phyloP scores from a whole-genome alignment of 1,140 invertebrate species.

The Heliconius congener region DNA sequence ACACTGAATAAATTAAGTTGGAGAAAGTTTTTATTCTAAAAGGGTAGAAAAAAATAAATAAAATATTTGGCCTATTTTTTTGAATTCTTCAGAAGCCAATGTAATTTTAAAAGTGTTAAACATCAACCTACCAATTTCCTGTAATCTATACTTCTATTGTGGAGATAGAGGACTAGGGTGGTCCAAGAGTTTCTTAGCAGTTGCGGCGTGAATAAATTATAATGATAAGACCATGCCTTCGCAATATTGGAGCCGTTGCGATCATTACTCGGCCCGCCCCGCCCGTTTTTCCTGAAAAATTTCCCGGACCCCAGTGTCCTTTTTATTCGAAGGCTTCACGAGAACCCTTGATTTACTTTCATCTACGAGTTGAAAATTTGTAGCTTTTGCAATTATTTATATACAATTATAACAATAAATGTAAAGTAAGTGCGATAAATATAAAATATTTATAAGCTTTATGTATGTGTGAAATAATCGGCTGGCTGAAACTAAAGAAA shows the following conservation, averaged over 20 bases:
- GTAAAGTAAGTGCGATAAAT: not conserved
- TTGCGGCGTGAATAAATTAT: conserved; percentile 75
- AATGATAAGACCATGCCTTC: conserved; percentile 72
- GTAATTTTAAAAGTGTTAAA: not conserved
- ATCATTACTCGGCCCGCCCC: conserved; percentile 65
- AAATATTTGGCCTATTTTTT: not conserved
- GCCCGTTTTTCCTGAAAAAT: conserved; percentile 53
- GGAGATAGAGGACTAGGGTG: conserved; percentile 30
- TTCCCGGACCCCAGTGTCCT: conserved; percentile 59
- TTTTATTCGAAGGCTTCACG: conserved; percentile 50
- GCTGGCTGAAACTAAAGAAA: too few relatives aligned
- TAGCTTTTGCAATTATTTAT: not conserved
- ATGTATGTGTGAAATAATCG: too few relatives aligned
- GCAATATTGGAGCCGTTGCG: conserved; percentile 76
- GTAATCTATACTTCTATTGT: conserved; percentile 29
- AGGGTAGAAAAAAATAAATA: not conserved
- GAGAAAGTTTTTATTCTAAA: not conserved
- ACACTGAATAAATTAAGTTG: conserved; percentile 5
- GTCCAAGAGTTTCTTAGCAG: conserved; percentile 43
- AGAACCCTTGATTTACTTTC: conserved; percentile 71
- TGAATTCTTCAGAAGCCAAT: not conserved
- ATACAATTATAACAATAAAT: not conserved
- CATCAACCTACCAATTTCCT: conserved; percentile 13
- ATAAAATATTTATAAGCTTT: too few relatives aligned
- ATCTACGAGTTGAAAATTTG: conserved; percentile 39